phyloP scores from a whole-genome alignment of 1,140 invertebrate genomes.

The Wasmannia auropunctata region DNA sequence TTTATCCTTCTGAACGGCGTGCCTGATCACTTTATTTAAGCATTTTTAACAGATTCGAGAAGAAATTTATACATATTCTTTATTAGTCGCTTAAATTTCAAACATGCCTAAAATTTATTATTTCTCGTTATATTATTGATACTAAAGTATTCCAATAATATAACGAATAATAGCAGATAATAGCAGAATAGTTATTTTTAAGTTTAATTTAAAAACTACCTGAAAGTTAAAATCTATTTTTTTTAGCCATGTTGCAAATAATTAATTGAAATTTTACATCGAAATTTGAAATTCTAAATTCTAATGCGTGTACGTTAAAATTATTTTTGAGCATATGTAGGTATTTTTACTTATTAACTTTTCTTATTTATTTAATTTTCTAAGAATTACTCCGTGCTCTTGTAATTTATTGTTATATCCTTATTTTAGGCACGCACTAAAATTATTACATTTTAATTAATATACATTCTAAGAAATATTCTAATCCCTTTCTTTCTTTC shows the following conservation, averaged over 20 bases:
- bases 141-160: background rate
- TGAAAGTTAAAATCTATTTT: background rate
- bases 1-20: constrained; percentile 26
- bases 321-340: background rate
- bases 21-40: constrained; percentile 36
- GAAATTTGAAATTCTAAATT: background rate
- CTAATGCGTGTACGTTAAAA: background rate
- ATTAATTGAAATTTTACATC: background rate
- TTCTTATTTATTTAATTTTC: background rate
- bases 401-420: background rate
- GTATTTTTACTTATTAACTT: background rate
- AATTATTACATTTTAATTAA: background rate
- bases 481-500: background rate
- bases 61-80: background rate
- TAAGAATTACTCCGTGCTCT: background rate
- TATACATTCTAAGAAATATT: background rate
- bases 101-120: too few species aligned
- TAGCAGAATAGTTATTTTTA: background rate
- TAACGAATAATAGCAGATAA: background rate
- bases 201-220: background rate
- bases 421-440: background rate
- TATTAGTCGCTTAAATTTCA: background rate
- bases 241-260: background rate
- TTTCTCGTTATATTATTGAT: background rate
- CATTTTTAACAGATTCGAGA: background rate